phyloP scores from a whole-genome alignment of 1,140 invertebrate species.

The Ceratosolen fusciceps region DNA sequence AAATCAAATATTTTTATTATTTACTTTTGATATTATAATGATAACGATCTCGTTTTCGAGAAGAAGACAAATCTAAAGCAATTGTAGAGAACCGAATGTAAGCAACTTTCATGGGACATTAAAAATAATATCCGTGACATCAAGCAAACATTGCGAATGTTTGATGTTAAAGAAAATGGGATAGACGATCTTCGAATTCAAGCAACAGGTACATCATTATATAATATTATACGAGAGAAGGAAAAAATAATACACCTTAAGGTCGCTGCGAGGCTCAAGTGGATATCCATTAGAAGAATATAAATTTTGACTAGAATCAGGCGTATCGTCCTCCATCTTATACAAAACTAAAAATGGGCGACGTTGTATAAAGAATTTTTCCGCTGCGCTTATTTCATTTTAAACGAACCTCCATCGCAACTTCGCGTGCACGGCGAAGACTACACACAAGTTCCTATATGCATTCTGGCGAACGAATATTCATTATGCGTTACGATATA shows the following conservation, averaged over 20 bases:
- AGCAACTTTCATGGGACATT: too few relatives aligned
- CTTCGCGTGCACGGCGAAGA: slow-evolving; percentile 4
- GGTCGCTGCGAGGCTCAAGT: slow-evolving; percentile 55
- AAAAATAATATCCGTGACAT: too few relatives aligned
- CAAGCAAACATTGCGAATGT: slow-evolving; percentile 2
- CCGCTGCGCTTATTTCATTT: slow-evolving; percentile 26
- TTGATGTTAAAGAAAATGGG: slow-evolving; percentile 35
- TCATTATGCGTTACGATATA: slow-evolving; percentile 18
- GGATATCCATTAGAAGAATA: slow-evolving; percentile 50
- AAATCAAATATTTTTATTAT: neutral
- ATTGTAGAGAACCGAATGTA: neutral
- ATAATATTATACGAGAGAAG: slow-evolving; percentile 20
- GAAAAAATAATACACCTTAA: slow-evolving; percentile 33
- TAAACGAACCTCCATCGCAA: slow-evolving; percentile 3
- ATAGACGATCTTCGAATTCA: slow-evolving; percentile 35
- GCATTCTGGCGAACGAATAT: slow-evolving; percentile 28
- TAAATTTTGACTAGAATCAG: slow-evolving; percentile 68
- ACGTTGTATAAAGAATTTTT: slow-evolving; percentile 49
- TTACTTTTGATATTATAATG: too few relatives aligned
- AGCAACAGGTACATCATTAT: slow-evolving; percentile 31
- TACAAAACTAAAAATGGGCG: slow-evolving; percentile 49
- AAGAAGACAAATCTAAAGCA: too few relatives aligned
- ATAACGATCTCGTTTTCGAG: too few relatives aligned
- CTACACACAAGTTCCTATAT: slow-evolving; percentile 26
- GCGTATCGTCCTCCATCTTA: slow-evolving; percentile 49